Evolutionary conservation across 2,113 vertebrate species (phyloP), one percentile per base, ranked within the genome.

Genomic region (Lanius ludovicianus): DNA sequence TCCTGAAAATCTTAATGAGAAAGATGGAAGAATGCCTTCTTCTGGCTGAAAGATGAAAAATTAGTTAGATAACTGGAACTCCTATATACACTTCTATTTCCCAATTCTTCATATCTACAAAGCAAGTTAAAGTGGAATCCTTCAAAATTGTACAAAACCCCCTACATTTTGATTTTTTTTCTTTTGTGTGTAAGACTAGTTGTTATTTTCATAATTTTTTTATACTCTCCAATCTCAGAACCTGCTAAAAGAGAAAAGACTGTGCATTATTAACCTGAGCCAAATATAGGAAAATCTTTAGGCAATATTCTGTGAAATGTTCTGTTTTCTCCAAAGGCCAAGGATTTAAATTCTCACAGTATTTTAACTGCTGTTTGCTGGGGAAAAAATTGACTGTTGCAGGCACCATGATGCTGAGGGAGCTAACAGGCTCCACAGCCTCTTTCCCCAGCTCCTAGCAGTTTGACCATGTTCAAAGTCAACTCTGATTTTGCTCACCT

Each of bases 321-420:
- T 42, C 11, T n/a, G 3, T 64, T 46, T 9, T 53, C 23, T 78
- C 12, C 14, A 70, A 67, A 84, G 23, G 11, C 42, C 21, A 33
- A 47, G 13, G 6, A 37, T 63, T 77, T 74, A 52, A 91, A 77
- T 5, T 89, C 10, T 46, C 24, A 60, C 14, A 65, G 24, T 24
- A 47, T 47, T 68, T 68, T 49, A 90, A 62, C 17, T 49, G 5
- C 24, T 56, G 10, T 27, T 44, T 20, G 20, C 16, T 39, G 24
- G 5, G 6, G 4, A 25, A 33, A 56, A 46, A 28, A n/a, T 0
- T 16, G 4, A 28, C 23, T 16, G 10, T 11, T 57, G 10, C 15
- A 65, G 14, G 24, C 41, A 33, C 24, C 13, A 85, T 4, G 4
- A 41, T 5, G 8, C 3, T 60, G 30, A 68, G 15, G 5, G 27